Percentiles rank a stretch among this genome's conserved stretches.
These are phyloP conservation scores for Zelleria hepariella DNA, from an alignment of 2,888 invertebrate genomes.

Conservation along the genomic window DNA sequence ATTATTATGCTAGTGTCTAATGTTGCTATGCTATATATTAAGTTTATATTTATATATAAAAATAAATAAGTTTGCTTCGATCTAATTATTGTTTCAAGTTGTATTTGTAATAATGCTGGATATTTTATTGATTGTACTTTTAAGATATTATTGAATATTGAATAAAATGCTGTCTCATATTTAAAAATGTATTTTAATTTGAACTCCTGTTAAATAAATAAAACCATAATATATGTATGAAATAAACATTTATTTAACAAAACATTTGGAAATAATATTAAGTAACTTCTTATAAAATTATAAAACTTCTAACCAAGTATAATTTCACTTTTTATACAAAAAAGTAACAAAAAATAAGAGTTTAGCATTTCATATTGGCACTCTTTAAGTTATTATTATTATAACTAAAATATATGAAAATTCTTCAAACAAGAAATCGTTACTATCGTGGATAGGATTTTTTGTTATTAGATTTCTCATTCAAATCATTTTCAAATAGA, in stretches of 20 bases:
- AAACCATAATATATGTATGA: not conserved
- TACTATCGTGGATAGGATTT: too few species aligned
- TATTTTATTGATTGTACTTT: constrained; percentile 62
- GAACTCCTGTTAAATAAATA: not conserved
- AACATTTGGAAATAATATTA: not conserved
- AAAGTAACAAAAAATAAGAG: not conserved
- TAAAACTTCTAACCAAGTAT: constrained; percentile 5
- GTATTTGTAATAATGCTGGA: constrained; percentile 69
- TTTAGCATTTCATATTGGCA: constrained; percentile 21
- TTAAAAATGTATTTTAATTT: constrained; percentile 38
- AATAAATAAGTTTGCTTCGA: constrained; percentile 59
- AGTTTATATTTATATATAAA: constrained; percentile 50
- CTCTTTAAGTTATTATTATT: constrained; percentile 15
- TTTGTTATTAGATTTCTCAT: constrained; percentile 64
- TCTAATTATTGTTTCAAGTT: constrained; percentile 60
- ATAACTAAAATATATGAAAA: constrained; percentile 31
- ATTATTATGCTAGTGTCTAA: constrained; percentile 32
- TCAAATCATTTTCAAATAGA: constrained; percentile 56
- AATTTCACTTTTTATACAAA: not conserved
- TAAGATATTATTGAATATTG: constrained; percentile 63
- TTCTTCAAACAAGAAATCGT: constrained; percentile 64
- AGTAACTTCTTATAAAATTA: constrained; percentile 1
- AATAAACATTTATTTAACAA: constrained; percentile 3
- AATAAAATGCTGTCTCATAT: constrained; percentile 71
- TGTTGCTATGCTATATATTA: constrained; percentile 56